phyloP scores from a whole-genome alignment of 2,888 invertebrate genomes.

The Gasteruption jaculator region DNA sequence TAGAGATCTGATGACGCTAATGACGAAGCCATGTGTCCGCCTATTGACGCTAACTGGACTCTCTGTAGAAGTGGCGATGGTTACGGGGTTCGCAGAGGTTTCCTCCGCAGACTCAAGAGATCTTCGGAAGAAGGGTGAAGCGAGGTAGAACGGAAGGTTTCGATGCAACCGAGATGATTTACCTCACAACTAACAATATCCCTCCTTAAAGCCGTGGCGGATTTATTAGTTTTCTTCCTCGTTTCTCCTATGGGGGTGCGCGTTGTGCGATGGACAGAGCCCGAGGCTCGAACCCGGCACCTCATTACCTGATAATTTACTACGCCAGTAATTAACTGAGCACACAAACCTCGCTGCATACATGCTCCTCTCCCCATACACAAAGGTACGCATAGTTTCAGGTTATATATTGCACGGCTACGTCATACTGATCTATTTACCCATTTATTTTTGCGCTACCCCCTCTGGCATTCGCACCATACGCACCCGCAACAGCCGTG shows the following conservation, averaged over 20 bases:
- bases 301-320: constrained; percentile 51
- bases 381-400: constrained; percentile 6
- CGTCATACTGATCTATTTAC: constrained; percentile 39
- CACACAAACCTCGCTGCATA: constrained; percentile 36
- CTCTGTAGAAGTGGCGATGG: constrained; percentile 12
- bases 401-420: constrained; percentile 37
- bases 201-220: constrained; percentile 41
- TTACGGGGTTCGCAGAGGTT: neutral
- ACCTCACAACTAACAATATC: constrained; percentile 49
- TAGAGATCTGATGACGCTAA: constrained; percentile 30
- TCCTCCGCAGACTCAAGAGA: neutral
- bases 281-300: constrained; percentile 45
- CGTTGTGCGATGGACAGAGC: constrained; percentile 26
- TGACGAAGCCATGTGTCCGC: constrained; percentile 32
- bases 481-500: constrained; percentile 20
- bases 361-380: constrained; percentile 8
- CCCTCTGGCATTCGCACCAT: neutral
- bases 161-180: constrained; percentile 42
- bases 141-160: constrained; percentile 11
- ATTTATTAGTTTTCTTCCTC: constrained; percentile 45
- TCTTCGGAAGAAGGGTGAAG: constrained; percentile 3
- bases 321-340: constrained; percentile 50
- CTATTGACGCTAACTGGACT: constrained; percentile 36
- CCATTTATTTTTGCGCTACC: constrained; percentile 32
- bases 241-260: constrained; percentile 20